Evolutionary conservation across 2,888 invertebrate genomes (phyloP).

Genomic region (Anaspis maculata): DNA sequence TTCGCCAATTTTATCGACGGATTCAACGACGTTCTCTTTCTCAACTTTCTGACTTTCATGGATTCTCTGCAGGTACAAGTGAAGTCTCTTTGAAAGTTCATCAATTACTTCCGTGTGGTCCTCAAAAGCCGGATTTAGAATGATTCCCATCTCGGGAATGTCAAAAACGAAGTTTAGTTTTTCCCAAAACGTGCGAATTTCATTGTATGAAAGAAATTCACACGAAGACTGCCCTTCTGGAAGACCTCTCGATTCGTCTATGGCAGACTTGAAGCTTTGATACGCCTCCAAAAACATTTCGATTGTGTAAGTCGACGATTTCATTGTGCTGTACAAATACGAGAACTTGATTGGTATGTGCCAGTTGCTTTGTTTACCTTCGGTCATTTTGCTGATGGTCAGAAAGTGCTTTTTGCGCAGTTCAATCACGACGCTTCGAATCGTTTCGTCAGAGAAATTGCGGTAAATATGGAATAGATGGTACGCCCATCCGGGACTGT

Average conservation of each 20-base stretch:
- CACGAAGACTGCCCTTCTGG: too few species aligned
- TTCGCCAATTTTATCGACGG: neutral
- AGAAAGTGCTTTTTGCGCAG: constrained; percentile 54
- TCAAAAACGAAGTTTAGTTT: constrained; percentile 38
- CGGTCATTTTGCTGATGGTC: constrained; percentile 32
- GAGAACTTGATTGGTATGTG: constrained; percentile 40
- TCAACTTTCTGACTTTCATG: constrained; percentile 4
- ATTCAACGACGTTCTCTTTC: neutral
- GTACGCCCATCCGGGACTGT: constrained; percentile 52
- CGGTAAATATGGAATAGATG: constrained; percentile 65
- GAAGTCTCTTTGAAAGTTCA: constrained; percentile 30
- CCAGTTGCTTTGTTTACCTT: constrained; percentile 13
- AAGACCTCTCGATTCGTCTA: constrained; percentile 2
- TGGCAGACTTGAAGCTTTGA: constrained; percentile 10
- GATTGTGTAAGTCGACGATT: constrained; percentile 19
- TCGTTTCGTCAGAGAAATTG: constrained; percentile 57
- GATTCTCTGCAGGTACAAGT: constrained; percentile 7
- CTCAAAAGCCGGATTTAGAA: constrained; percentile 45
- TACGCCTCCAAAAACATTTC: constrained; percentile 20
- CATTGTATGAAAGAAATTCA: constrained; percentile 20
- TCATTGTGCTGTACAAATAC: constrained; percentile 39
- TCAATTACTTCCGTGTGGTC: constrained; percentile 42
- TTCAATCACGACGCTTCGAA: constrained; percentile 52
- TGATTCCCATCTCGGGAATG: constrained; percentile 49
- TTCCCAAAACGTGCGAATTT: constrained; percentile 17